Conservation (phyloP, 2,113 vertebrate genomes). For the Pogonocichla stellata region DNA sequence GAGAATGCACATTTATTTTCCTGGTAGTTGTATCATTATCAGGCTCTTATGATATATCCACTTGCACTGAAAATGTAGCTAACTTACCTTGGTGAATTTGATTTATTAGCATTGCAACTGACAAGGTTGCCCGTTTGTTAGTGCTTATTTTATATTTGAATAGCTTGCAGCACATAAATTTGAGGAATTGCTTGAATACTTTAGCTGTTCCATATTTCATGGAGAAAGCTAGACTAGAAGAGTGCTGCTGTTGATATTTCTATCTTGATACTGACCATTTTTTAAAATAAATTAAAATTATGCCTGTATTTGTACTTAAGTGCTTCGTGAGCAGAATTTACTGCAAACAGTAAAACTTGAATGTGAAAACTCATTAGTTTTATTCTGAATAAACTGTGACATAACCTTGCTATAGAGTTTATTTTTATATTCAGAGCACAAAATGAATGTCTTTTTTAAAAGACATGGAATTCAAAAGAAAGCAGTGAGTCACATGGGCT, state of each 20-base stretch:
- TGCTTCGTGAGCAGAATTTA: not conserved
- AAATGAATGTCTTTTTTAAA: not conserved
- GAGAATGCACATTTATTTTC: constrained; percentile 72
- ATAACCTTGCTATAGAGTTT: not conserved
- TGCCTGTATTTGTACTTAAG: constrained; percentile 21
- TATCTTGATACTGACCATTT: constrained; percentile 58
- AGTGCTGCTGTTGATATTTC: constrained; percentile 68
- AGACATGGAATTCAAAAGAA: not conserved
- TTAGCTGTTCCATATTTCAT: constrained; percentile 72
- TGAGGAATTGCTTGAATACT: constrained; percentile 73
- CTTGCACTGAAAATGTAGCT: constrained; percentile 70
- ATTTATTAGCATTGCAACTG: constrained; percentile 75
- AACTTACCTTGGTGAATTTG: constrained; percentile 78
- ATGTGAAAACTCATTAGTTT: not conserved
- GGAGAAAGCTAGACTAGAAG: constrained; percentile 38
- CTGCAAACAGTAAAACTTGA: not conserved
- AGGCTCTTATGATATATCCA: constrained; percentile 75
- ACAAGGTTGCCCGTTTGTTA: constrained; percentile 78
- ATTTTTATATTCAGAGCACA: not conserved
- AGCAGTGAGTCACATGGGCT: not conserved
- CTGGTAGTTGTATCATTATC: constrained; percentile 73
- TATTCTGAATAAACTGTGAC: not conserved
- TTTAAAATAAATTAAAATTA: not conserved
- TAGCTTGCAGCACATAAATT: constrained; percentile 76
- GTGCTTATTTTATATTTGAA: constrained; percentile 79